Evolutionary conservation across 2,113 vertebrate species (phyloP), one percentile per base, ranked within the genome.

Genomic region (Fulmarus glacialis): DNA sequence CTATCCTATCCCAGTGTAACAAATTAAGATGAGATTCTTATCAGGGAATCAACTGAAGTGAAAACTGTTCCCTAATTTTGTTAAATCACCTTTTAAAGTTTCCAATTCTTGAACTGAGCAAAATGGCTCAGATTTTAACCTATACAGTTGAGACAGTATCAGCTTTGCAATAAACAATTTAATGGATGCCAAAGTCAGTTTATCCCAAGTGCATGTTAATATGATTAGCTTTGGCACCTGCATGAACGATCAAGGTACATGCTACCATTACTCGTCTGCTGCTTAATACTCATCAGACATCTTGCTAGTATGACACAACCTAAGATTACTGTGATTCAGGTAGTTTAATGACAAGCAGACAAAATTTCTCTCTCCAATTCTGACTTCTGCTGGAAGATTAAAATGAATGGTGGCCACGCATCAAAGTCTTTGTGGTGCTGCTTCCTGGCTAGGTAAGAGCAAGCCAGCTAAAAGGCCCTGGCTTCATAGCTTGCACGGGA

Each of bases 271-370:
- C 64, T 87, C 75, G 52, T n/a, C 52, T 72, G 68, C 83, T 79
- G 47, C 40, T 93, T 58, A 27, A 45, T 4, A 73, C 30, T 77
- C 78, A 88, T 23, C 78, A 70, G 83, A 42, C 66, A 77, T 42
- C 64, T 58, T 3, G 5, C 52, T 40, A 21, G 32, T 6, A 34
- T 2, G 62, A 60, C 70, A 79, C 64, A 47, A 30, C 68, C 60
- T 3, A 12, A 23, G 29, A 13, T 24, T 34, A 47, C 60, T 0
- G 1, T 52, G n/a, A 12, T 0, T 59, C 52, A n/a, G 50, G 6
- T 2, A 11, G 15, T 9, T 43, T 9, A 64, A 24, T 0, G 21
- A 34, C 42, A 42, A 38, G 80, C n/a, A 60, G 86, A 66, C 8
- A 21, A 40, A 67, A 72, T 6, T 26, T 26, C 81, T 64, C 79